These are phyloP conservation scores for Kryptolebias ocellatus DNA, from an alignment of 2,797 vertebrate genomes.

Conservation along the genomic window DNA sequence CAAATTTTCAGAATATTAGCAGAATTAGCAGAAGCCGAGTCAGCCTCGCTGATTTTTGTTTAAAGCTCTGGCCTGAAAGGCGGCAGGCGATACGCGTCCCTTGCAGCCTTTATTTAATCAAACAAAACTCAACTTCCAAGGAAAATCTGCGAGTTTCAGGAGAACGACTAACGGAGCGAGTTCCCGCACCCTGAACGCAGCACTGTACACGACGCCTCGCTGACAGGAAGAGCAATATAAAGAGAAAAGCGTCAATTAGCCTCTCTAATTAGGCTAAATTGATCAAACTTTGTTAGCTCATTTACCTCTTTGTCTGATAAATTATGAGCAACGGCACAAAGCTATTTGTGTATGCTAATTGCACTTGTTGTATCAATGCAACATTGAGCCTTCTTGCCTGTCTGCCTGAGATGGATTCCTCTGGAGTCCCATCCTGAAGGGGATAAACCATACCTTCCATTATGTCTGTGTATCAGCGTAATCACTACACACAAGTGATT, in stretches of 20 bases:
- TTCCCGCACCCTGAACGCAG: background rate
- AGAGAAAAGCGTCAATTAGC: constrained; percentile 59
- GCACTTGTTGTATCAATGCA: constrained; percentile 53
- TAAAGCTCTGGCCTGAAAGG: too few species aligned
- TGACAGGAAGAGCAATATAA: constrained; percentile 23
- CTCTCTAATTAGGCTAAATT: constrained; percentile 67
- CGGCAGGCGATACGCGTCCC: too few species aligned
- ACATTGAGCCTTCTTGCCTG: constrained; percentile 24
- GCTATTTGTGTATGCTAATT: constrained; percentile 73
- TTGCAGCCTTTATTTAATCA: too few species aligned
- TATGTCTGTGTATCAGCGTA: constrained; percentile 39
- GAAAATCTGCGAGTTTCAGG: background rate
- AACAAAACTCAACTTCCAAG: background rate
- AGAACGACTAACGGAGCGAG: background rate
- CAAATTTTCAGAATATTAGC: too few species aligned
- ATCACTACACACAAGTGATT: constrained; percentile 59
- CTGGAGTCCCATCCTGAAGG: constrained; percentile 44
- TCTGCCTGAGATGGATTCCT: constrained; percentile 59
- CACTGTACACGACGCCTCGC: background rate
- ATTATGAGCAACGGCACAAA: constrained; percentile 48
- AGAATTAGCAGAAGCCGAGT: too few species aligned
- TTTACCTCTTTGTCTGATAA: constrained; percentile 68
- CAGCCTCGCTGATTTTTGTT: too few species aligned
- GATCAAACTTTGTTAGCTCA: constrained; percentile 61
- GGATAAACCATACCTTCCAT: constrained; percentile 42